Conservation (phyloP, 1,140 invertebrate genomes). For the Lepidurus couesii region DNA sequence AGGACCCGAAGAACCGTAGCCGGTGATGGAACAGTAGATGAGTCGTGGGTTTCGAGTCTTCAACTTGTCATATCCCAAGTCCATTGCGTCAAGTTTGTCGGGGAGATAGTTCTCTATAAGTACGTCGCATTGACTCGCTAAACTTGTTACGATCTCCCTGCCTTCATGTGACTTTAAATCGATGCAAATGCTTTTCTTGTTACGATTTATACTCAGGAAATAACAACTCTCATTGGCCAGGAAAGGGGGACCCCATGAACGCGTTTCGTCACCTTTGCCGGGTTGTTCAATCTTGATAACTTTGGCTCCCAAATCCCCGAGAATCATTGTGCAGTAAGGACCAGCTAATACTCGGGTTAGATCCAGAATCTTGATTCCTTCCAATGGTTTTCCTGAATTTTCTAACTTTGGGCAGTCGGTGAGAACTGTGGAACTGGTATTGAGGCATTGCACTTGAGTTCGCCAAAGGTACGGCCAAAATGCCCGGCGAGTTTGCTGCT, state of each 20-base stretch:
- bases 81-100: constrained; percentile 71
- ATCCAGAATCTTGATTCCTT: constrained; percentile 42
- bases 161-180: constrained; percentile 71
- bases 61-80: constrained; percentile 72
- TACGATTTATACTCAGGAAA: constrained; percentile 83
- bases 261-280: constrained; percentile 77
- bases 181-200: constrained; percentile 90
- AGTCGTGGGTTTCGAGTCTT: constrained; percentile 65
- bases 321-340: constrained; percentile 55
- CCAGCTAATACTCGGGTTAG: constrained; percentile 51
- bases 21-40: constrained; percentile 91
- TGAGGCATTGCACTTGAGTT: neutral
- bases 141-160: constrained; percentile 62
- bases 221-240: constrained; percentile 72
- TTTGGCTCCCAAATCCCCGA: constrained; percentile 69
- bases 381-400: constrained; percentile 6
- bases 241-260: constrained; percentile 91
- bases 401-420: neutral
- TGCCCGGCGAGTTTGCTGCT: too few relatives aligned
- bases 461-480: neutral
- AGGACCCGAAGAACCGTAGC: constrained; percentile 81
- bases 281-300: constrained; percentile 84
- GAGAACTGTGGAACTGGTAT: neutral
- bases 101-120: constrained; percentile 93
- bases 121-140: constrained; percentile 73